A percentile compares a stretch with the other conserved stretches of the same genome.
Evolutionary conservation across 1,140 invertebrate species (phyloP).

Genomic region (Cyclina sinensis): DNA sequence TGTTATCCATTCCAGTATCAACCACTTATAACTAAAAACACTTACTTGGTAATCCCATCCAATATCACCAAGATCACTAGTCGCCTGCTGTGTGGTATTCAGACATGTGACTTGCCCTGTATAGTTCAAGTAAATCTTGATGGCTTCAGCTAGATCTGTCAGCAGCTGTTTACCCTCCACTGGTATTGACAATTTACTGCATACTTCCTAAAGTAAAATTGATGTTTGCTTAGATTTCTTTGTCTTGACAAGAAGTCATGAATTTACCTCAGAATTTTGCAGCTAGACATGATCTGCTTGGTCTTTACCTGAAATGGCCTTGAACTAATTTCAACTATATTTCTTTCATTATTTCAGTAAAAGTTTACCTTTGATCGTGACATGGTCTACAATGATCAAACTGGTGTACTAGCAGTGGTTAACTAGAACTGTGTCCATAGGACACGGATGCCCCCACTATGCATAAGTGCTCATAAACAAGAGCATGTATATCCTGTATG

Average conservation of each 20-base stretch:
- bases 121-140: slow-evolving; percentile 94
- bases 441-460: no score
- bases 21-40: neutral
- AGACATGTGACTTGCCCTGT: slow-evolving; percentile 88
- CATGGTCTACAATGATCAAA: no score
- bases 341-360: neutral
- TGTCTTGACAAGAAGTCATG: no score
- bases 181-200: slow-evolving; percentile 87
- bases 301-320: no score
- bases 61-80: slow-evolving; percentile 89
- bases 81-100: slow-evolving; percentile 72
- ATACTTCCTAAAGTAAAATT: slow-evolving; percentile 87
- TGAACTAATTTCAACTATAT: neutral
- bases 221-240: no score
- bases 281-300: no score
- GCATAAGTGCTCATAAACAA: no score
- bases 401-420: no score
- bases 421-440: no score
- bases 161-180: slow-evolving; percentile 88
- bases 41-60: slow-evolving; percentile 93
- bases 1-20: neutral
- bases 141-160: slow-evolving; percentile 89
- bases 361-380: neutral
- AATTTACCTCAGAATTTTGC: no score
- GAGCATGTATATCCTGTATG: no score